Base-by-base conservation (phyloP, 2,888 invertebrate genomes). In the Epinotia demarniana region DNA sequence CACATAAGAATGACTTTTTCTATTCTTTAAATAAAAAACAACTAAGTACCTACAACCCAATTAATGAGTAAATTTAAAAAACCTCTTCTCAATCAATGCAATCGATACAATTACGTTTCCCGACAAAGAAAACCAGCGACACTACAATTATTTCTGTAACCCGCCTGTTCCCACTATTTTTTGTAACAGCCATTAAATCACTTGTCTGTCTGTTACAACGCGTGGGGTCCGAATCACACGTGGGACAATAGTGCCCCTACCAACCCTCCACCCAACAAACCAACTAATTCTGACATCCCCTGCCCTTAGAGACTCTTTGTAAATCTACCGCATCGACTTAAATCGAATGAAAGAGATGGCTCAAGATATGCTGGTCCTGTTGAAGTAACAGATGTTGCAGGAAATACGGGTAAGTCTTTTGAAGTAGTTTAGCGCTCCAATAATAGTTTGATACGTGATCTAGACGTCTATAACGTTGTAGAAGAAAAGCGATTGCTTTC, bases 161-260 rank as follows among this genome's bases (percentile, higher is more conserved):
- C 66, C 60, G 46, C 78, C 53, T 55, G 78, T 77, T 80, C 80
- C 78, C 79, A 78, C 79, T 79, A 80, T 81, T 85, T 86, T 88
- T 87, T 85, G 86, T 87, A 86, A 84, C 85, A 84, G 86, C 86
- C 87, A 90, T 88, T 92, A 92, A 92, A 92, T 92, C 92, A 92
- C 90, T 88, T 87, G 90, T 88, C 80, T 80, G 80, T 81, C 81
- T 84, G 81, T 79, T 73, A 82, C 91, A 83, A 87, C 87, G 92
- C 92, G 92, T 92, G 92, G 92, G 92, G 92, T 90, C 91, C 82
- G 80, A 79, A 80, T 78, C 84, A 86, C 92, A 90, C 89, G 90
- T 91, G 92, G 90, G 89, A 89, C 88, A 85, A 88, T 82, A 77
- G 81, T 82, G 83, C 88, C 88, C 88, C 82, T 84, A 79, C 76